Percentiles rank a stretch among this genome's conserved stretches.
These are phyloP conservation scores for Nothura maculosa DNA, from an alignment of 2,797 vertebrate genomes.

Conservation along the genomic window DNA sequence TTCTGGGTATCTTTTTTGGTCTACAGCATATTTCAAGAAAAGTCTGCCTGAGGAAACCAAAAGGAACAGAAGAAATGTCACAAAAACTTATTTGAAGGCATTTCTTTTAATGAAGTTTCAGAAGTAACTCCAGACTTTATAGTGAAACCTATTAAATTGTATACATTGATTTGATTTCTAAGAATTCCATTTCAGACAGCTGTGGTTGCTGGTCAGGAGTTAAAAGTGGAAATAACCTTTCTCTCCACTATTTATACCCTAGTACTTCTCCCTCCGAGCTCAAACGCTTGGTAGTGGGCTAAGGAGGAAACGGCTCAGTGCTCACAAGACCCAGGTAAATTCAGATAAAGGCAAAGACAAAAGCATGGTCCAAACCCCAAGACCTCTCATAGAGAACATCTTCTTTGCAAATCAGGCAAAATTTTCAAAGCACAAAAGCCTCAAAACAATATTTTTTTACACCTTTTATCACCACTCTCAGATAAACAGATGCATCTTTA, in stretches of 20 bases:
- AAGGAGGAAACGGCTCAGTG: background rate
- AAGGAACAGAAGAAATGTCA: background rate
- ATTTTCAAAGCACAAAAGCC: background rate
- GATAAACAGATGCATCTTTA: background rate
- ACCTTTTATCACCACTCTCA: background rate
- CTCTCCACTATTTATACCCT: background rate
- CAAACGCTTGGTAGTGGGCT: background rate
- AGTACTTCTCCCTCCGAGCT: background rate
- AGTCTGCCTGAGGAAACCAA: constrained; percentile 5
- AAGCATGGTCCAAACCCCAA: background rate
- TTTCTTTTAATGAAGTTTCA: background rate
- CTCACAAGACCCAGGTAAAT: rapidly evolving
- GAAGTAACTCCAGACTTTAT: background rate
- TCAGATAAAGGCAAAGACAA: background rate
- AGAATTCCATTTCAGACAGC: background rate
- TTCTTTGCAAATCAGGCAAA: background rate
- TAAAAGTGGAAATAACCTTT: background rate
- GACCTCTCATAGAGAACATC: background rate
- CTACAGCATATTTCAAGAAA: background rate
- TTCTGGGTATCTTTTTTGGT: background rate
- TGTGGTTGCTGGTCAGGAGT: background rate
- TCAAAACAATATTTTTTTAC: rapidly evolving
- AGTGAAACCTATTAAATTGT: background rate
- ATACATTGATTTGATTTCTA: background rate
- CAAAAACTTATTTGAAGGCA: background rate